phyloP scores from a whole-genome alignment of 1,140 invertebrate genomes.

The Trichomalopsis sarcophagae region DNA sequence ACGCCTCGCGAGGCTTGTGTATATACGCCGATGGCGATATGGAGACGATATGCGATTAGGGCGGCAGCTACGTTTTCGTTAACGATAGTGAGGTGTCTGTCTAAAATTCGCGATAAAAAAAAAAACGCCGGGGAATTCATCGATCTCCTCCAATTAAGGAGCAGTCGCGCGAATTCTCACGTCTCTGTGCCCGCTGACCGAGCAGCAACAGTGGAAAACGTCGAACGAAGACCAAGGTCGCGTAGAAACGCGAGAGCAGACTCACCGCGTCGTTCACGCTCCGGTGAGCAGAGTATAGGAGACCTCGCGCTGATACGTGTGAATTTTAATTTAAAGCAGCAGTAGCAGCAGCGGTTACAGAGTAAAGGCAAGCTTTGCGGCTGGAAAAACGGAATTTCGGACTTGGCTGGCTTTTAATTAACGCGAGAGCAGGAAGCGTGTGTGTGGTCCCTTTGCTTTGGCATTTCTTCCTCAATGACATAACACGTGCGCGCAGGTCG shows the following conservation, averaged over 20 bases:
- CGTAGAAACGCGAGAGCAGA: not conserved
- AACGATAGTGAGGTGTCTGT: not conserved
- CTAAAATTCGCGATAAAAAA: no score
- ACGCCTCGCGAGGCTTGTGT: not conserved
- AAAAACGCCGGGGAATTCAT: not conserved
- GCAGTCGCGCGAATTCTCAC: not conserved
- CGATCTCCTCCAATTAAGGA: not conserved
- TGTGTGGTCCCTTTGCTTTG: not conserved
- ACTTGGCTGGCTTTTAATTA: not conserved
- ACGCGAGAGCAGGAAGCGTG: no score
- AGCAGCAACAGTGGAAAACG: not conserved
- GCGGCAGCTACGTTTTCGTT: not conserved
- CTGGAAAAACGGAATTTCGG: not conserved
- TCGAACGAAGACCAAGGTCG: conserved; percentile 4
- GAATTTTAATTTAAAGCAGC: not conserved
- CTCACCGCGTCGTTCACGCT: conserved; percentile 27
- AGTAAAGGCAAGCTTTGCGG: not conserved
- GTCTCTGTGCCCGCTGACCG: not conserved
- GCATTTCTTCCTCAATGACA: no score
- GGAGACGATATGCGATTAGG: not conserved
- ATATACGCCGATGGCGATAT: not conserved
- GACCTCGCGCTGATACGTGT: not conserved
- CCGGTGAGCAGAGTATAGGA: conserved; percentile 39
- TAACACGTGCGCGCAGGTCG: no score
- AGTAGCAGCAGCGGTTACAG: not conserved